Evolutionary conservation across 2,888 invertebrate genomes (phyloP).

Genomic region (Cephus pulcher): DNA sequence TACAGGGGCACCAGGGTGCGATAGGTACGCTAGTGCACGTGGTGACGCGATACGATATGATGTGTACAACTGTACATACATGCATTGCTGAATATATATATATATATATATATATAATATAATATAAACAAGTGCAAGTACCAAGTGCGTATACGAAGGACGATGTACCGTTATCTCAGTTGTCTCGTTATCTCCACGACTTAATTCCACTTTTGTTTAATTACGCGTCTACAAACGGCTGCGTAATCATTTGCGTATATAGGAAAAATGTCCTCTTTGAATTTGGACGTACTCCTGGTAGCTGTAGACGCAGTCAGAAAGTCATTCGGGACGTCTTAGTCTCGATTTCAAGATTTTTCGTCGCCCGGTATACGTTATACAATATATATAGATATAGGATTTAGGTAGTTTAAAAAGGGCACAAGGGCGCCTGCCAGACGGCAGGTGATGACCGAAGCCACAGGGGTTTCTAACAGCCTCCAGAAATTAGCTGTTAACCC

Average conservation of each 20-base stretch:
- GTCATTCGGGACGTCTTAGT: too few relatives aligned
- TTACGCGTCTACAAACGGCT: background rate
- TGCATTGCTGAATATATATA: background rate
- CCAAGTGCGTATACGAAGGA: background rate
- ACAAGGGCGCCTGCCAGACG: too few relatives aligned
- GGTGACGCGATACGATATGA: background rate
- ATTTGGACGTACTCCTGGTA: too few relatives aligned
- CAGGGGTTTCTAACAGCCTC: too few relatives aligned
- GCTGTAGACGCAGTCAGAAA: too few relatives aligned
- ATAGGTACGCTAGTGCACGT: background rate
- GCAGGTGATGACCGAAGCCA: too few relatives aligned
- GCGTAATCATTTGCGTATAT: background rate
- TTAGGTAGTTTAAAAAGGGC: too few relatives aligned
- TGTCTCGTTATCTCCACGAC: constrained; percentile 3
- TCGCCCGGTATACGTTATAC: too few relatives aligned
- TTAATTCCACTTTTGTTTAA: background rate
- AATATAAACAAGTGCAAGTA: background rate
- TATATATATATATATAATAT: too few relatives aligned
- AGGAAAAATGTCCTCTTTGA: background rate
- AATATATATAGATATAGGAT: too few relatives aligned
- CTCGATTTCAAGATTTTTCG: too few relatives aligned
- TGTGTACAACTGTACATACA: background rate
- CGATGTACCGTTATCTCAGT: background rate
- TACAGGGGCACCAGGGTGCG: background rate
- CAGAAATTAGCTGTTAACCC: too few relatives aligned